These are phyloP conservation scores for Plotosus lineatus DNA, from an alignment of 2,113 vertebrate genomes.

Conservation along the genomic window DNA sequence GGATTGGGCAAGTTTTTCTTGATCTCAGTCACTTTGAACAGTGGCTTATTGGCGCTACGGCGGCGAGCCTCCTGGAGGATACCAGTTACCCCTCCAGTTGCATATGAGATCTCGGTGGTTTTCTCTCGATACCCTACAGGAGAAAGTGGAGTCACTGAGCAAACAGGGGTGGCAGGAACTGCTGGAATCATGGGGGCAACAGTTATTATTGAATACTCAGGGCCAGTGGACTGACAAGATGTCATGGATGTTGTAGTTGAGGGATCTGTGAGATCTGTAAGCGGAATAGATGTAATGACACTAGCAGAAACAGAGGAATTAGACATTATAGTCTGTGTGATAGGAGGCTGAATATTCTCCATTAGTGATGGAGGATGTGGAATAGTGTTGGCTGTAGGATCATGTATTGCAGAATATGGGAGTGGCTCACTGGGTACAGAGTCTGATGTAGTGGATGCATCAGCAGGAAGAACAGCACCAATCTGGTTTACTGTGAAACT, in stretches of 20 bases:
- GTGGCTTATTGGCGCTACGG: slow-evolving; percentile 82
- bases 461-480: slow-evolving; percentile 27
- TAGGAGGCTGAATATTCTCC: slow-evolving; percentile 55
- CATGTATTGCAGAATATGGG: slow-evolving; percentile 39
- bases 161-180: neutral
- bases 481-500: slow-evolving; percentile 33
- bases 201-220: slow-evolving; percentile 37
- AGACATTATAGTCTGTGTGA: slow-evolving; percentile 53
- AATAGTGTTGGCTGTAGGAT: slow-evolving; percentile 48
- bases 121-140: slow-evolving; percentile 28
- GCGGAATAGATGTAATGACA: slow-evolving; percentile 5
- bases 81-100: slow-evolving; percentile 78
- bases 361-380: slow-evolving; percentile 33
- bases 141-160: slow-evolving; percentile 35
- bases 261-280: neutral
- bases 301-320: slow-evolving; percentile 35
- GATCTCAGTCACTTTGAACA: slow-evolving; percentile 85
- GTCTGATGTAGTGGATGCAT: slow-evolving; percentile 31
- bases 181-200: neutral
- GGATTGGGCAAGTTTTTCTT: slow-evolving; percentile 93
- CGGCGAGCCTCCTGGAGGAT: slow-evolving; percentile 88
- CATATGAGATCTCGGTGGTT: slow-evolving; percentile 8
- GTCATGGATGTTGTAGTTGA: slow-evolving; percentile 36
- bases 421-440: slow-evolving; percentile 43
- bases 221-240: slow-evolving; percentile 29